A percentile compares a stretch with the other conserved stretches of the same genome.
Evolutionary conservation across 2,113 vertebrate genomes (phyloP).

Genomic region (Eublepharis macularius): DNA sequence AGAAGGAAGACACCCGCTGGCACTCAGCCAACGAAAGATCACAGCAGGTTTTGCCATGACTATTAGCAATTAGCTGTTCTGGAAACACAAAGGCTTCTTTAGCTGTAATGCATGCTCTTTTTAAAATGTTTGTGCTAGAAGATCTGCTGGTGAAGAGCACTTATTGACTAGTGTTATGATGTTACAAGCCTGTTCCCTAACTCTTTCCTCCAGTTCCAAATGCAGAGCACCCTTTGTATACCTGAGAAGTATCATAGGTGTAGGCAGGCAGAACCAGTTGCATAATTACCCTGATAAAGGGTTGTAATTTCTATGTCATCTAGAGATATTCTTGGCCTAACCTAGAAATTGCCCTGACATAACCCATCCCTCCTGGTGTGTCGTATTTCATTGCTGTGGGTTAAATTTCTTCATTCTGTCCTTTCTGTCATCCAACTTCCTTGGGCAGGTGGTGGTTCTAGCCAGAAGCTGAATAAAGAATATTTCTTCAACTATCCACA

Average conservation of each 20-base stretch:
- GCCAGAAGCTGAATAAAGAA: conserved; percentile 11
- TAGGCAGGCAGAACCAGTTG: background rate
- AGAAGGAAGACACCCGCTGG: too few species aligned
- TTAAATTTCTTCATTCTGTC: background rate
- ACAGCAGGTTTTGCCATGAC: background rate
- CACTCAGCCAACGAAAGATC: background rate
- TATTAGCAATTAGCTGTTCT: background rate
- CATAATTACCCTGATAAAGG: background rate
- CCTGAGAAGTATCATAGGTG: background rate
- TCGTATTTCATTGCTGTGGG: background rate
- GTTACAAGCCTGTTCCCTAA: background rate
- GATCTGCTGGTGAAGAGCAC: too few species aligned
- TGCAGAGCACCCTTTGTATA: too few species aligned
- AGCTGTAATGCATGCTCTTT: background rate
- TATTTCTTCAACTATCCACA: conserved; percentile 7
- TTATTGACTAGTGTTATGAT: background rate
- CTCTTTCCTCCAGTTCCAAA: background rate
- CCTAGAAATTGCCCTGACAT: background rate
- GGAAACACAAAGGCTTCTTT: background rate
- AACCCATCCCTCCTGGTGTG: fast-evolving
- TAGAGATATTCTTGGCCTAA: background rate
- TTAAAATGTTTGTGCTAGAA: background rate
- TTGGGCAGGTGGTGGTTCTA: conserved; percentile 40
- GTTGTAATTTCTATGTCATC: background rate
- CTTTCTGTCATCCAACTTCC: conserved; percentile 31